phyloP scores from a whole-genome alignment of 2,113 vertebrate species.

The Tinamus guttatus region DNA sequence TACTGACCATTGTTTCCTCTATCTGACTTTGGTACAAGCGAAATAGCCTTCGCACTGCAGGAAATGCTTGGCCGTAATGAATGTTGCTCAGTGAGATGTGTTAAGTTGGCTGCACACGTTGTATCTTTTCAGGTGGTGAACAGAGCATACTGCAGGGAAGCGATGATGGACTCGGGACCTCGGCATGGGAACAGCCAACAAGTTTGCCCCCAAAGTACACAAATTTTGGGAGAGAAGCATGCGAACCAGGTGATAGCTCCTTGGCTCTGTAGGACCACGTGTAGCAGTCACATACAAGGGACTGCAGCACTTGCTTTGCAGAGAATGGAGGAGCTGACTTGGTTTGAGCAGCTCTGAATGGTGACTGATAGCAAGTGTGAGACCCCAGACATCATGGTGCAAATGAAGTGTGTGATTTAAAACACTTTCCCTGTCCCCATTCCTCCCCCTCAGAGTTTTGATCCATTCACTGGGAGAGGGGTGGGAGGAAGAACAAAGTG shows the following conservation, averaged over 20 bases:
- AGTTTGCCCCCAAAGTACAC: not conserved
- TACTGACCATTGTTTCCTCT: not conserved
- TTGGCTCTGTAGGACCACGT: rapidly evolving
- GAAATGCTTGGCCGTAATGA: not conserved
- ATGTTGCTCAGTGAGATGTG: not conserved
- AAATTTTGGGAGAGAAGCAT: not conserved
- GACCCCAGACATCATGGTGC: not conserved
- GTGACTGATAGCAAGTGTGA: not conserved
- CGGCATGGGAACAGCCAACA: not conserved
- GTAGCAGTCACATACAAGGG: rapidly evolving
- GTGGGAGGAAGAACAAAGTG: not conserved
- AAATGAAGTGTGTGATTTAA: too few species aligned
- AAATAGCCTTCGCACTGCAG: not conserved
- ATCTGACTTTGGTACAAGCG: not conserved
- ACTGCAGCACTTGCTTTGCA: rapidly evolving
- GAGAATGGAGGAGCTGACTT: not conserved
- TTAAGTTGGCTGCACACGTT: not conserved
- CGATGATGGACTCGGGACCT: not conserved
- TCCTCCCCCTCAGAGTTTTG: not conserved
- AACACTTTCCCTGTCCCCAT: not conserved
- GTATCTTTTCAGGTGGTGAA: not conserved
- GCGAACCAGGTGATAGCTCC: not conserved
- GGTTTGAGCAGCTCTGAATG: not conserved
- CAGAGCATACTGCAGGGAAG: not conserved
- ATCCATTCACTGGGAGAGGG: not conserved